Evolutionary conservation across 2,797 vertebrate species (phyloP).

Genomic region (Cyprinella venusta): DNA sequence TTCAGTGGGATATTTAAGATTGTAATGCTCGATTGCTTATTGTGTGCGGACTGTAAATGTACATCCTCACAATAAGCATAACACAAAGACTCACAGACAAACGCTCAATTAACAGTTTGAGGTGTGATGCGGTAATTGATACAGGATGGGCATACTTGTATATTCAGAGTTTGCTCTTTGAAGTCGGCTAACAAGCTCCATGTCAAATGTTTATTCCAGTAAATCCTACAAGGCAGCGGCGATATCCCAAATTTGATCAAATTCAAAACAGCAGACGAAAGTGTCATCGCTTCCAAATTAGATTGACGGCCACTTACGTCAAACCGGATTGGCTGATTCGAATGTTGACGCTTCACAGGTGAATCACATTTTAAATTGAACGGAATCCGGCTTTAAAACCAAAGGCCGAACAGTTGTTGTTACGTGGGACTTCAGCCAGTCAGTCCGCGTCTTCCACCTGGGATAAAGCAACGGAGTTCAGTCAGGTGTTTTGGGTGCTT

Average conservation of each 20-base stretch:
- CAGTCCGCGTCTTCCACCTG: conserved; percentile 8
- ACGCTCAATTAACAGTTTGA: conserved; percentile 65
- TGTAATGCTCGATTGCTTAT: not conserved
- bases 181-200: conserved; percentile 40
- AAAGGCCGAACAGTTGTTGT: accelerated
- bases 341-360: conserved; percentile 68
- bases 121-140: conserved; percentile 58
- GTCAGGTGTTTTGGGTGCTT: not conserved
- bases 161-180: conserved; percentile 19
- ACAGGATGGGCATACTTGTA: conserved; percentile 41
- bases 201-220: conserved; percentile 66
- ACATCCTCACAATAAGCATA: conserved; percentile 11
- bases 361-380: conserved; percentile 61
- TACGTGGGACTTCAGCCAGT: conserved; percentile 34
- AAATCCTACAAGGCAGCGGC: conserved; percentile 3
- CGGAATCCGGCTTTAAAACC: conserved; percentile 63
- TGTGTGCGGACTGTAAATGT: not conserved
- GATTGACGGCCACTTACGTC: not conserved
- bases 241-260: conserved; percentile 33
- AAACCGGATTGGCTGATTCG: conserved; percentile 61
- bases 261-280: not conserved
- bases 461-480: not conserved
- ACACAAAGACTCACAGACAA: conserved; percentile 56
- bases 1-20: not conserved
- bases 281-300: conserved; percentile 29